phyloP scores from a whole-genome alignment of 1,140 invertebrate species.

The Harlomillsia oculata region DNA sequence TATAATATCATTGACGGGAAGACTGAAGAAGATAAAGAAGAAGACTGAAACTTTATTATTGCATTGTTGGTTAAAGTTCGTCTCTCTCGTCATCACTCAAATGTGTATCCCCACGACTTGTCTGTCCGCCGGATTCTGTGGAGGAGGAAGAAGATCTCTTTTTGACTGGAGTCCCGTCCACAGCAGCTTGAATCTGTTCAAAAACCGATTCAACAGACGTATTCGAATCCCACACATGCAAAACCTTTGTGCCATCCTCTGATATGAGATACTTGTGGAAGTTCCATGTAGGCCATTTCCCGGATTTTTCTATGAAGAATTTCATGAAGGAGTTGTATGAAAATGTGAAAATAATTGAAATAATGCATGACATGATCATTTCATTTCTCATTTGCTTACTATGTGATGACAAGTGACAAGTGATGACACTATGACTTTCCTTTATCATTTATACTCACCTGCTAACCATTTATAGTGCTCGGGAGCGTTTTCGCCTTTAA shows the following conservation, averaged over 20 bases:
- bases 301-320: neutral
- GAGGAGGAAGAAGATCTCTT: neutral
- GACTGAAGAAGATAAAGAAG: no score
- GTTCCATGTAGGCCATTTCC: constrained; percentile 44
- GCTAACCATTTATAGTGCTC: constrained; percentile 49
- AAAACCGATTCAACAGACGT: constrained; percentile 42
- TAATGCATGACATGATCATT: neutral
- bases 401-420: neutral
- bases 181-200: constrained; percentile 35
- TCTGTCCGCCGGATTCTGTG: no score
- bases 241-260: constrained; percentile 42
- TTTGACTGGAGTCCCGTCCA: neutral
- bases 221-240: constrained; percentile 43
- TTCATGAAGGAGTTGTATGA: no score
- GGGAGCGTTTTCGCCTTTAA: constrained; percentile 48
- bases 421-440: neutral
- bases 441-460: constrained; percentile 26
- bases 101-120: no score
- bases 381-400: neutral
- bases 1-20: no score
- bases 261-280: constrained; percentile 50
- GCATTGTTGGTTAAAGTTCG: no score
- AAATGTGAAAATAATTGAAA: neutral
- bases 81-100: no score
- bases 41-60: no score